Base-by-base conservation (phyloP, 2,888 invertebrate genomes). In the Rhingia campestris region DNA sequence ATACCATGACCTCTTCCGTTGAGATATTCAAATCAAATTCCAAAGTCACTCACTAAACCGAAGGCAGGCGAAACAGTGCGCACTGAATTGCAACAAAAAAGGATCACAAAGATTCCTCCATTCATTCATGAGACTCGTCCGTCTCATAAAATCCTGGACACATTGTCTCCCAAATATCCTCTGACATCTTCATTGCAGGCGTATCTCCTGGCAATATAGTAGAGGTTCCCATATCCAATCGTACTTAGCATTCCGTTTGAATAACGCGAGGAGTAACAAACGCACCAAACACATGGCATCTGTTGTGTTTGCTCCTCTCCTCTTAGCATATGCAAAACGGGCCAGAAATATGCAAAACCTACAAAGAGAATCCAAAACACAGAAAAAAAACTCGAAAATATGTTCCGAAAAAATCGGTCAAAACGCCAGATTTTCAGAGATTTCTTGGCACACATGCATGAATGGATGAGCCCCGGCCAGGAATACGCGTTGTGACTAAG, bases 61-160 rank as follows among this genome's bases (percentile, higher is more conserved):
- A 59, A 54, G 41, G 64, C 39, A 64, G 14, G 3, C 30, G 22
- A 32, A 53, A 12, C 6, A 33, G 22, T 22, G 22, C 22, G 22
- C 22, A 12, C 6, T 37, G 37, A 39, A 41, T 33, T 35, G 35
- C 35, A 22, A 7, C 39, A 33, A 53, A 35, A 66, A 45, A 47
- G 54, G 33, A 32, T 45, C 12, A 49, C 9, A 43, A 47, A 53
- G 45, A 51, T 64, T 73, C 61, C 64, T 80, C 64, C 75, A 66
- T 84, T 84, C 84, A 79, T 79, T 75, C 75, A 84, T 84, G 84
- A 84, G 84, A 54, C 39, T 43, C 35, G 80, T 80, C 84, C 53
- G 80, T 84, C 84, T 70, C 84, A 84, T 84, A 84, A 84, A 84
- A 80, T 75, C 74, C 70, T 74, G 84, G 74, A 84, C 84, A 84